Evolutionary conservation across 2,888 invertebrate species (phyloP), one percentile per base, ranked within the genome.

Genomic region (Blastobasis lacticolella): DNA sequence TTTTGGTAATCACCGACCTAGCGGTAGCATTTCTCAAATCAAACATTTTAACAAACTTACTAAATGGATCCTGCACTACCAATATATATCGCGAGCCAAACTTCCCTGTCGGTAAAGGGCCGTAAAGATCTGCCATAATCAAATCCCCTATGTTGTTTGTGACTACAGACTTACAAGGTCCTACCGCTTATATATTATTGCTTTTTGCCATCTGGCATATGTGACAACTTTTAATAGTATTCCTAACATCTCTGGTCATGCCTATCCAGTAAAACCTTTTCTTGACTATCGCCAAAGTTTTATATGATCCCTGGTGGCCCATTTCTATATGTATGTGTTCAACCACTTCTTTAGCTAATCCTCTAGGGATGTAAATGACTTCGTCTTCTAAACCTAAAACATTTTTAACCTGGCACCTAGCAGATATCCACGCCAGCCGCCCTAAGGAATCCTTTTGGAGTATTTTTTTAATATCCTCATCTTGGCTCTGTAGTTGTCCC

Each of bases 121-220:
- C 63, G 49, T 61, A 61, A 38, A 58, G 49, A 49, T 61, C 60
- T 4, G 54, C 53, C 60, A 63, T 60, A 0, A 63, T 59, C n/a
- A 61, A 8, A 0, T 61, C 58, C 0, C 60, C 61, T 37, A 60
- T 52, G 1, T 53, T 9, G 7, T 53, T 9, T 5, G 58, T 45
- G 10, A 59, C 37, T 41, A 60, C 59, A 0, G 55, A 49, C n/a
- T 46, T 9, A 40, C 58, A 54, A 23, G 43, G 44, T 4, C 59
- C 59, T 37, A 57, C 57, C 45, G 45, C 47, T 10, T 51, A 59
- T 0, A 49, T 42, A 6, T 45, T 56, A 43, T 56, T 45, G 36
- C 46, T 50, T 48, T 60, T 61, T 4, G 56, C 6, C 0, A 60
- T 6, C 49, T 63, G 61, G 52, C 63, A 63, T 8, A 48, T 36